phyloP scores from a whole-genome alignment of 2,113 vertebrate species.

The Chelonoidis abingdonii region DNA sequence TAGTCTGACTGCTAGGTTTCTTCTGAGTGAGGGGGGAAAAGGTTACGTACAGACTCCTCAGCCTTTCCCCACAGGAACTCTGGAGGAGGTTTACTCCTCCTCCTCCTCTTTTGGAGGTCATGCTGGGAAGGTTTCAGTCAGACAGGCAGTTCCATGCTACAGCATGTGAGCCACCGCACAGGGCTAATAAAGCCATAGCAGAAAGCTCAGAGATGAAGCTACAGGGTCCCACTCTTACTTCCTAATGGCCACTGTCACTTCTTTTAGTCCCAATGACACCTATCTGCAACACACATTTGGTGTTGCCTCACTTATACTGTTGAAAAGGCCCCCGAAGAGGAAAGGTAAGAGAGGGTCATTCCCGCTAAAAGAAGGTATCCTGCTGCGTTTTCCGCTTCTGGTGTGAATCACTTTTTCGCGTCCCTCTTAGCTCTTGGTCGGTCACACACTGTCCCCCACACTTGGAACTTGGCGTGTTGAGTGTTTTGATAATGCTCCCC shows the following conservation, averaged over 20 bases:
- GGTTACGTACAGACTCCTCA: background rate
- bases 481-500: background rate
- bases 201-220: background rate
- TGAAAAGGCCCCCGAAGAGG: background rate
- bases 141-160: background rate
- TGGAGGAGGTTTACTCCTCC: background rate
- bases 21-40: background rate
- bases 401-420: background rate
- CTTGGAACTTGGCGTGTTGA: background rate
- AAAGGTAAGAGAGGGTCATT: background rate
- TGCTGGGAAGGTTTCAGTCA: background rate
- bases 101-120: background rate
- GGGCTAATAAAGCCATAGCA: background rate
- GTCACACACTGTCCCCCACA: background rate
- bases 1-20: background rate
- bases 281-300: background rate
- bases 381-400: too few relatives aligned
- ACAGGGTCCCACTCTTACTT: background rate
- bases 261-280: background rate
- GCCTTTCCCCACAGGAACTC: too few relatives aligned
- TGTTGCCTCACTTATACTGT: background rate
- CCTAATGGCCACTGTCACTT: background rate
- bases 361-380: too few relatives aligned
- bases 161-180: background rate
- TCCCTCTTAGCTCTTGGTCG: background rate